A percentile compares a stretch with the other conserved stretches of the same genome.
phyloP scores from a whole-genome alignment of 2,888 invertebrate genomes.

The Acrobasis suavella region DNA sequence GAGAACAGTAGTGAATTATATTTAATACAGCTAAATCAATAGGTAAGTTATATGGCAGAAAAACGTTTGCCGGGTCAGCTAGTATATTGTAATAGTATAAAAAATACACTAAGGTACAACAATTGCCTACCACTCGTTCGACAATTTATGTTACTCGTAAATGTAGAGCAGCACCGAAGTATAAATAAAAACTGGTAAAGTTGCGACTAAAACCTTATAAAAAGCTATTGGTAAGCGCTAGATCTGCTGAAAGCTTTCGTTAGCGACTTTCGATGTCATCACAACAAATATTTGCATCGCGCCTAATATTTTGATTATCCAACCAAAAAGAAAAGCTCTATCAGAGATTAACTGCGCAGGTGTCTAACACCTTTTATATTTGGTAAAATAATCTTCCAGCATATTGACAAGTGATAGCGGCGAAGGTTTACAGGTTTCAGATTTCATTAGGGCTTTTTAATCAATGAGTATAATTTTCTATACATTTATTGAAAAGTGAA shows the following conservation, averaged over 20 bases:
- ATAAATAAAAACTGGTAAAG: neutral
- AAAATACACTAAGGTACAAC: no score
- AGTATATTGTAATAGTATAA: no score
- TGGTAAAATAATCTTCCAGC: constrained; percentile 42
- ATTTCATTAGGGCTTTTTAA: constrained; percentile 29
- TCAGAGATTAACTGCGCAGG: neutral
- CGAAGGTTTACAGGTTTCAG: constrained; percentile 43
- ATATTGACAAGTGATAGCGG: constrained; percentile 49
- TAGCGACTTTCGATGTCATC: constrained; percentile 37
- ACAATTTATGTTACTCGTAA: no score
- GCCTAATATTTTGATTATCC: constrained; percentile 44
- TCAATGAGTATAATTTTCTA: constrained; percentile 1
- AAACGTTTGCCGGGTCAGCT: no score
- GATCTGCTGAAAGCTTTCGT: constrained; percentile 28
- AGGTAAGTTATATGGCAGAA: no score
- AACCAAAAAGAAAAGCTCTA: constrained; percentile 40
- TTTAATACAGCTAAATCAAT: no score
- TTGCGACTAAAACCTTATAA: neutral
- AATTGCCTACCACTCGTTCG: no score
- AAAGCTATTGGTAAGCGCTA: constrained; percentile 34
- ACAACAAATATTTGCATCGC: constrained; percentile 56
- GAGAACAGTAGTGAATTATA: no score
- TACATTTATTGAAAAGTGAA: neutral
- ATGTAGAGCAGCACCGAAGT: no score
- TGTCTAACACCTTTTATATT: constrained; percentile 28